A percentile compares a stretch with the other conserved stretches of the same genome.
phyloP scores from a whole-genome alignment of 2,888 invertebrate genomes.

The Archips crataeganus region DNA sequence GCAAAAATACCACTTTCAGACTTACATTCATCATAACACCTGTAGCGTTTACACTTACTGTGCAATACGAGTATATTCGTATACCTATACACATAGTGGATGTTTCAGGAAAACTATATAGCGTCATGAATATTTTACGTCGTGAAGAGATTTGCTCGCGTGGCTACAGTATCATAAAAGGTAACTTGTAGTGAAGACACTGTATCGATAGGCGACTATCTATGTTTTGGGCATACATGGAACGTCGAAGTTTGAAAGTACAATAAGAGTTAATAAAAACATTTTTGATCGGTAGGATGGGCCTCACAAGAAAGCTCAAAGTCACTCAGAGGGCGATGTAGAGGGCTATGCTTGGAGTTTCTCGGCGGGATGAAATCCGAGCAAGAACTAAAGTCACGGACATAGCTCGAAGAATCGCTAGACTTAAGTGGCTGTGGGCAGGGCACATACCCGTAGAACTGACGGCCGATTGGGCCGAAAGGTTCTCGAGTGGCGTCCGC shows the following conservation, averaged over 20 bases:
- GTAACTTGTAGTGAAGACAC: constrained; percentile 1
- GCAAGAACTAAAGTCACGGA: too few species aligned
- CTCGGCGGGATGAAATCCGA: too few species aligned
- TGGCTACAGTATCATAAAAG: constrained; percentile 9
- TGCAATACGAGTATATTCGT: background rate
- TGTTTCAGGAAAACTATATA: constrained; percentile 20
- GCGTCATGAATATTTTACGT: constrained; percentile 1
- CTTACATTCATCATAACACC: background rate
- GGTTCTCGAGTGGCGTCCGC: too few species aligned
- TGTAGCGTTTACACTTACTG: background rate
- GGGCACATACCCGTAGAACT: too few species aligned
- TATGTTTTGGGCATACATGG: background rate
- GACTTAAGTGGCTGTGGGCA: too few species aligned
- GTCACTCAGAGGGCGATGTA: too few species aligned
- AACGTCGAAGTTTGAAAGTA: background rate
- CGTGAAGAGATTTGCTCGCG: constrained; percentile 12
- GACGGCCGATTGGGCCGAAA: too few species aligned
- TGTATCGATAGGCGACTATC: background rate
- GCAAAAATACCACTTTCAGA: background rate
- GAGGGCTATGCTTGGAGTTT: too few species aligned
- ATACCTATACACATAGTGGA: background rate
- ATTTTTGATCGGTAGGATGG: too few species aligned
- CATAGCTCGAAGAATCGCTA: too few species aligned
- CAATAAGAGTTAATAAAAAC: background rate
- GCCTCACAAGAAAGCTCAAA: too few species aligned